Percentiles rank a stretch among this genome's conserved stretches.
Conservation (phyloP, 2,113 vertebrate genomes). For the Notiomystis cincta region DNA sequence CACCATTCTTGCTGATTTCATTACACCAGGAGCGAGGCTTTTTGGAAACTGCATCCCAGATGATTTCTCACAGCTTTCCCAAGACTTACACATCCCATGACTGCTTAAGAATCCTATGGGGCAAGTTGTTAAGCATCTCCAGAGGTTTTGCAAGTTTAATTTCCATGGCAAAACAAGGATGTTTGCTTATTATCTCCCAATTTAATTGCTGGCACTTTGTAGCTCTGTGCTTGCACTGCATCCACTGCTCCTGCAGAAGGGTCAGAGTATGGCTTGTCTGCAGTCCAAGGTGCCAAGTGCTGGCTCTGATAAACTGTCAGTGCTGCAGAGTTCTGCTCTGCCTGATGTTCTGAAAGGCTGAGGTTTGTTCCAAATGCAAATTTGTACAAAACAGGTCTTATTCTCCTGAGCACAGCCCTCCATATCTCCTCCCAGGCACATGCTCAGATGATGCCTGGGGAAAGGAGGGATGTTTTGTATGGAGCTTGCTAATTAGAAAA, state of each 20-base stretch:
- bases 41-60: neutral
- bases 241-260: neutral
- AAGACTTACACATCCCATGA: neutral
- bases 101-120: neutral
- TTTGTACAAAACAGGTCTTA: neutral
- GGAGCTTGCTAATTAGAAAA: conserved; percentile 37
- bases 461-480: neutral
- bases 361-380: conserved; percentile 10
- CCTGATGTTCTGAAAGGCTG: neutral
- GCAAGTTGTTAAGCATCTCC: neutral
- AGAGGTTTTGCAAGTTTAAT: neutral
- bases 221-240: neutral
- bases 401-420: conserved; percentile 16
- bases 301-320: neutral
- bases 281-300: neutral
- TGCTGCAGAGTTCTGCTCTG: neutral
- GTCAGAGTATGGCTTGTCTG: neutral
- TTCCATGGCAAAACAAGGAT: neutral
- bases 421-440: conserved; percentile 9
- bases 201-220: neutral
- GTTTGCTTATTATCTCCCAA: neutral
- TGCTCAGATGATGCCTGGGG: conserved; percentile 21
- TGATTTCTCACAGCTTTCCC: neutral
- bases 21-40: neutral
- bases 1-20: neutral